These are phyloP conservation scores for Montifringilla adamsi DNA, from an alignment of 2,113 vertebrate species.

Conservation along the genomic window DNA sequence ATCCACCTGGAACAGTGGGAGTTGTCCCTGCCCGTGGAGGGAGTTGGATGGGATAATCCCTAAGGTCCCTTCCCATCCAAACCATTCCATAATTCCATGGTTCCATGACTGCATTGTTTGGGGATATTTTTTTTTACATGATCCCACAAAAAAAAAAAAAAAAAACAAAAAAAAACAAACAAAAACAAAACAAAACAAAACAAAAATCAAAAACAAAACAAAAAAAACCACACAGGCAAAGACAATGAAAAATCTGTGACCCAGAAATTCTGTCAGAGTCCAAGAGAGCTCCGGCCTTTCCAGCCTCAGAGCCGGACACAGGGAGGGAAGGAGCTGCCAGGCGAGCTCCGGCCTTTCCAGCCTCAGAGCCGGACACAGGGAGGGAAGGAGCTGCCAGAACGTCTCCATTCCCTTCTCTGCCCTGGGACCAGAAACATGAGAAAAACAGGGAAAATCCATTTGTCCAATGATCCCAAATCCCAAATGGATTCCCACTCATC, in stretches of 20 bases:
- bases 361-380: accelerated
- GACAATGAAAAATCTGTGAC: background rate
- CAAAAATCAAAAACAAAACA: too few relatives aligned
- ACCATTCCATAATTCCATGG: background rate
- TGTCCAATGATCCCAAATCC: background rate
- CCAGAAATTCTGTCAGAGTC: background rate
- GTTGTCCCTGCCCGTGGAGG: background rate
- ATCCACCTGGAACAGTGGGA: accelerated
- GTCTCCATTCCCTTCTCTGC: accelerated
- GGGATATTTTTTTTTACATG: background rate
- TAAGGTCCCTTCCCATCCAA: background rate
- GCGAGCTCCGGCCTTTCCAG: background rate
- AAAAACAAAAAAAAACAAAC: background rate
- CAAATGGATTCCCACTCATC: background rate
- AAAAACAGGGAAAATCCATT: background rate
- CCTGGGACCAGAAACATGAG: background rate
- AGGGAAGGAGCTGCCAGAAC: accelerated
- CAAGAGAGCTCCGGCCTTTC: background rate
- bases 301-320: accelerated
- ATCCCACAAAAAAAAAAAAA: background rate
- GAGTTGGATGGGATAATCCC: background rate
- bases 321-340: background rate
- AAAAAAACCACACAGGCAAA: background rate
- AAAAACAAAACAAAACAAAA: background rate
- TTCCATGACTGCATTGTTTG: background rate